These are phyloP conservation scores for Petrocephalus schoutedeni DNA, from an alignment of 2,797 vertebrate species.

Conservation along the genomic window DNA sequence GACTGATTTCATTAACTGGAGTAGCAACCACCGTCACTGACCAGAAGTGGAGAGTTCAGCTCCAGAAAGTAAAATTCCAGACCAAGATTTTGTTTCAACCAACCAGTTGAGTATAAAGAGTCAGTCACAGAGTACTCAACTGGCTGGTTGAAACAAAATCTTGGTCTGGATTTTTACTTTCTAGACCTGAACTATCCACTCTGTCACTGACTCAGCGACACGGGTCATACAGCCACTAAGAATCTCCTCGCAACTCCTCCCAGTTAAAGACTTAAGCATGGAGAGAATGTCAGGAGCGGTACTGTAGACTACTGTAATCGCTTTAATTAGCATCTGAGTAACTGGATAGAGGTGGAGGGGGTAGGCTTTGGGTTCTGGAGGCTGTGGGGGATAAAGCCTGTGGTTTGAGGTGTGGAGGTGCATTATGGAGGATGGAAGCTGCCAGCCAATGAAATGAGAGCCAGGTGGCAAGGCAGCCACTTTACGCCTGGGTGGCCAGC, in stretches of 20 bases:
- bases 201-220: background rate
- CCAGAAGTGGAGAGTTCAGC: background rate
- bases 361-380: background rate
- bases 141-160: background rate
- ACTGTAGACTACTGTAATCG: slow-evolving; percentile 1
- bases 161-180: background rate
- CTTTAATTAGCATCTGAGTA: slow-evolving; percentile 18
- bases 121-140: background rate
- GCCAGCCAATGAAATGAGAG: background rate
- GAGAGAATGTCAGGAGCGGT: slow-evolving; percentile 10
- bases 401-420: background rate
- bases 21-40: background rate
- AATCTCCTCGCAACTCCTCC: background rate
- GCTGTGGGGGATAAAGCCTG: background rate
- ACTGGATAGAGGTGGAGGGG: background rate
- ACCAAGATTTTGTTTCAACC: background rate
- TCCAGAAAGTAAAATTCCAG: background rate
- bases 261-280: slow-evolving; percentile 5
- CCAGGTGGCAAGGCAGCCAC: background rate
- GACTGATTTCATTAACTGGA: background rate
- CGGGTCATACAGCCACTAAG: background rate
- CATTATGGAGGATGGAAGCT: background rate
- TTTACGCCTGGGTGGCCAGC: background rate
- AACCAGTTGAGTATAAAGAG: background rate
- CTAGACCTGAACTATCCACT: background rate